These are phyloP conservation scores for Callimico goeldii DNA, from an alignment of 2,797 vertebrate genomes.

Conservation along the genomic window DNA sequence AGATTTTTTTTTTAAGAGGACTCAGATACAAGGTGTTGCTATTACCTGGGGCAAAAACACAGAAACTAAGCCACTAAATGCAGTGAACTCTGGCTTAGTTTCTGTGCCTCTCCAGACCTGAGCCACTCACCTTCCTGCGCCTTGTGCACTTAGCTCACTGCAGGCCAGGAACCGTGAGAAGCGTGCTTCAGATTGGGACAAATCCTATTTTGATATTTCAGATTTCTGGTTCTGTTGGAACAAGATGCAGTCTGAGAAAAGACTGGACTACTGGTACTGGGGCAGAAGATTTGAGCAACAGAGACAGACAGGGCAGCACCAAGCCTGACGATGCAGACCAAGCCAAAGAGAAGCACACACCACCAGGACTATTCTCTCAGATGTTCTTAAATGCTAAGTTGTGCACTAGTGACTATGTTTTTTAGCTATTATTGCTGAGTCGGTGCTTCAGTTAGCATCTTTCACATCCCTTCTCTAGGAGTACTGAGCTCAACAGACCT, in stretches of 20 bases:
- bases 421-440: not conserved
- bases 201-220: not conserved
- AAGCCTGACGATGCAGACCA: not conserved
- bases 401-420: not conserved
- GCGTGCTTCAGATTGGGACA: not conserved
- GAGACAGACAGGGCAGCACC: not conserved
- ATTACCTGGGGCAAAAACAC: not conserved
- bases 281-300: not conserved
- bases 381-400: not conserved
- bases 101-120: no score
- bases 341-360: not conserved
- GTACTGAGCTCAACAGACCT: not conserved
- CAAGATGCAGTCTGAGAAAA: not conserved
- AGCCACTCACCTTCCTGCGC: no score
- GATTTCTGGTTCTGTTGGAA: not conserved
- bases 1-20: not conserved
- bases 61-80: not conserved
- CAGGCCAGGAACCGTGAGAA: not conserved
- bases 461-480: not conserved
- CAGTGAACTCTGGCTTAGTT: not conserved
- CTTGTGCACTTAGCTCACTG: not conserved
- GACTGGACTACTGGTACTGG: not conserved
- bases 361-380: not conserved
- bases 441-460: not conserved
- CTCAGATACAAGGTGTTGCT: not conserved